Evolutionary conservation across 2,113 vertebrate genomes (phyloP).

Genomic region (Pituophis catenifer): DNA sequence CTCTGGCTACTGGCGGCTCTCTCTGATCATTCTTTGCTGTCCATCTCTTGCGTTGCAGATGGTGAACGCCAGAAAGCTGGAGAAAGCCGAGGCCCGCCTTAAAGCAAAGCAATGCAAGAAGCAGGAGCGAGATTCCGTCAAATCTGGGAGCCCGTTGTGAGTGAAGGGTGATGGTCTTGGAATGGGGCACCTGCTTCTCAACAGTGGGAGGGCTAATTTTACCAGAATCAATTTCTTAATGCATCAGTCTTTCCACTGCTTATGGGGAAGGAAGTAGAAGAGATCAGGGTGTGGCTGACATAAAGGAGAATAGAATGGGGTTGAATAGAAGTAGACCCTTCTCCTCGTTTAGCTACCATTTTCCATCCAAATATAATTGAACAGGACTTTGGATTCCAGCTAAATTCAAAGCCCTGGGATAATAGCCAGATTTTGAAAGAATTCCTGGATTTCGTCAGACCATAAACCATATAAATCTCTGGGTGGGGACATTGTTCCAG

Average conservation of each 20-base stretch:
- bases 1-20: not conserved
- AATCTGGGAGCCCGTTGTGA: slow-evolving; percentile 76
- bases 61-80: slow-evolving; percentile 91
- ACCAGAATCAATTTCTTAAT: not conserved
- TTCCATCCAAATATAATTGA: too few species aligned
- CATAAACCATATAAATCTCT: not conserved
- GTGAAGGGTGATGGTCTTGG: slow-evolving; percentile 22
- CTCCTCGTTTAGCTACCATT: too few species aligned
- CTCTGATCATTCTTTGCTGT: not conserved
- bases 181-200: not conserved
- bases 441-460: not conserved
- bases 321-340: not conserved
- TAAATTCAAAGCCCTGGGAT: too few species aligned
- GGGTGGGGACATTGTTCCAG: not conserved
- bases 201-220: not conserved
- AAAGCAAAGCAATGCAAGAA: slow-evolving; percentile 91
- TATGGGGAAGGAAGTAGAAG: not conserved
- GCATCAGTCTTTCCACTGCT: not conserved
- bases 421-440: too few species aligned
- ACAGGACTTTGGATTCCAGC: too few species aligned
- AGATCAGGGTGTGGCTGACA: not conserved
- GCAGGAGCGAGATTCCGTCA: slow-evolving; percentile 84
- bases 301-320: not conserved
- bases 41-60: slow-evolving; percentile 67
- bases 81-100: slow-evolving; percentile 94